Conservation (phyloP, 2,113 vertebrate genomes). For the Stictonetta naevosa region DNA sequence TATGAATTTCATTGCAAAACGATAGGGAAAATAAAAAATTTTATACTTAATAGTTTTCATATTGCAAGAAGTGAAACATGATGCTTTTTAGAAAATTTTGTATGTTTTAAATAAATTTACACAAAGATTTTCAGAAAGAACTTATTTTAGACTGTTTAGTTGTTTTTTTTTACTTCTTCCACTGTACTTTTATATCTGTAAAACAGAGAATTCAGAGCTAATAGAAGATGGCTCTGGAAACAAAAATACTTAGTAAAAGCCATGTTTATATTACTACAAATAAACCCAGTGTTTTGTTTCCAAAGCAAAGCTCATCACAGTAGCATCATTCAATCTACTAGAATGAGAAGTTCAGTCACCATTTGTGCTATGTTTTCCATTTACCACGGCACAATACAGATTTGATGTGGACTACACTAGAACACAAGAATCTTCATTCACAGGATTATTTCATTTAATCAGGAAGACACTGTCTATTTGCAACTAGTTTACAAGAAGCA, state of each 20-base stretch:
- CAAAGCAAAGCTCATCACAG: slow-evolving; percentile 30
- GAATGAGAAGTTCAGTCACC: slow-evolving; percentile 41
- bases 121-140: background rate
- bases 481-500: slow-evolving; percentile 18
- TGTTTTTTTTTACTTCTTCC: background rate
- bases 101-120: background rate
- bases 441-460: background rate
- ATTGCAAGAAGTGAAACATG: background rate
- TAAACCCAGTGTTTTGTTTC: slow-evolving; percentile 14
- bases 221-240: background rate
- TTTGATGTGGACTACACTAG: background rate
- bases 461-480: background rate
- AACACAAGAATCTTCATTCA: background rate
- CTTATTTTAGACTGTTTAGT: background rate
- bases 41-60: background rate
- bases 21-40: background rate
- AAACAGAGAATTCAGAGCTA: background rate
- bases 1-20: background rate
- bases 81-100: background rate
- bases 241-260: slow-evolving; percentile 15
- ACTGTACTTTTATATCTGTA: background rate
- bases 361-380: slow-evolving; percentile 36
- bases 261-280: slow-evolving; percentile 5
- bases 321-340: slow-evolving; percentile 31
- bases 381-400: slow-evolving; percentile 32